A percentile compares a stretch with the other conserved stretches of the same genome.
phyloP scores from a whole-genome alignment of 2,113 vertebrate species.

The Myrmecobius fasciatus region DNA sequence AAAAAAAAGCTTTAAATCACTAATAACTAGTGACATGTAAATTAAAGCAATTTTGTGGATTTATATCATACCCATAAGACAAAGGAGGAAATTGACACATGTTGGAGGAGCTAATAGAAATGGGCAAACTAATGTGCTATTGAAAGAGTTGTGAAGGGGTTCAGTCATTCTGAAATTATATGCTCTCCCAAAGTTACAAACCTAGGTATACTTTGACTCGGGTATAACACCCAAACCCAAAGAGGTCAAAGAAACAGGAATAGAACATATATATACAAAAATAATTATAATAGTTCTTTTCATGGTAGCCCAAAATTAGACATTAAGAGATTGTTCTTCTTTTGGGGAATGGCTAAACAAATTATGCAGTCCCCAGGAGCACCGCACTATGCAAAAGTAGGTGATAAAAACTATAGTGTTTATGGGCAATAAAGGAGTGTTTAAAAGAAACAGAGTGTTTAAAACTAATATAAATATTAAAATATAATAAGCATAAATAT shows the following conservation, averaged over 20 bases:
- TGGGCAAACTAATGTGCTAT: not conserved
- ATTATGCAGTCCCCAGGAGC: not conserved
- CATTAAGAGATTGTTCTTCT: not conserved
- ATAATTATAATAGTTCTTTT: too few species aligned
- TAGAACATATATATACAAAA: not conserved
- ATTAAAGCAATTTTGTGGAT: not conserved
- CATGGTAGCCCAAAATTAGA: too few species aligned
- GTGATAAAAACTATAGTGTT: not conserved
- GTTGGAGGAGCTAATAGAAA: not conserved
- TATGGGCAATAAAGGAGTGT: not conserved
- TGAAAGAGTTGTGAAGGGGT: not conserved
- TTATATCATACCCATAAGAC: not conserved
- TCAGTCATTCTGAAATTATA: not conserved
- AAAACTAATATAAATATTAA: not conserved
- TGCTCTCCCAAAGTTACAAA: not conserved
- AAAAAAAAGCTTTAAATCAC: not conserved
- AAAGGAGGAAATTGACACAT: not conserved
- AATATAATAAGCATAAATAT: too few species aligned
- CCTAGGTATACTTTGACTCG: not conserved
- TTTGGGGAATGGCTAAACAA: not conserved
- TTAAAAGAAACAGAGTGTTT: not conserved
- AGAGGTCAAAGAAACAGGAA: not conserved
- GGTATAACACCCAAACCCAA: not conserved
- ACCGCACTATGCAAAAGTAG: not conserved
- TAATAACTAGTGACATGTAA: not conserved